These are phyloP conservation scores for Drosophila tristis DNA, from an alignment of 1,140 invertebrate genomes.

Conservation along the genomic window DNA sequence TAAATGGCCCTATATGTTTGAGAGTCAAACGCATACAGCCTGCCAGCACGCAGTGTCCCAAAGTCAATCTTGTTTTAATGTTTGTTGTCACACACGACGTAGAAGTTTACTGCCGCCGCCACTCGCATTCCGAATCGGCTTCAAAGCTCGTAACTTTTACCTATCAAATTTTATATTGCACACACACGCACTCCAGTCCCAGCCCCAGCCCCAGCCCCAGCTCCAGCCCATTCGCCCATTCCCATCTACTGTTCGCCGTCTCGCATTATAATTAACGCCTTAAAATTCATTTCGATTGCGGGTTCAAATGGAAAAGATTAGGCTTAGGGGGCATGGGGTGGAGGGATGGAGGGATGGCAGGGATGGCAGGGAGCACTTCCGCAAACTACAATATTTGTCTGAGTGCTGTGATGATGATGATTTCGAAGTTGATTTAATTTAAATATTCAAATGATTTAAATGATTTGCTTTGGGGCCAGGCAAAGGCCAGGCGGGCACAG, in stretches of 20 bases:
- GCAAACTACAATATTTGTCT: conserved; percentile 1
- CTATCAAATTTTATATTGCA: conserved; percentile 22
- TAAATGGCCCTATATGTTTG: too few species aligned
- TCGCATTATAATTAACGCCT: conserved; percentile 71
- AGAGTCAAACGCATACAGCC: too few species aligned
- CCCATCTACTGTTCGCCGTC: conserved; percentile 3
- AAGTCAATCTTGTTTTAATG: too few species aligned
- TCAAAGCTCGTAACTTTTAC: conserved; percentile 10
- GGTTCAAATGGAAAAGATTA: conserved; percentile 33
- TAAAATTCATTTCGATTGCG: conserved; percentile 46
- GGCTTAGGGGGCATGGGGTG: too few species aligned
- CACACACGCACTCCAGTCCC: conserved; percentile 5
- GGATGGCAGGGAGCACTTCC: conserved; percentile 6
- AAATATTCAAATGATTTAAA: conserved; percentile 80
- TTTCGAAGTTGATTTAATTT: conserved; percentile 71
- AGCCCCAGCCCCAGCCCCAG: too few species aligned
- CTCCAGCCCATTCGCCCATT: too few species aligned
- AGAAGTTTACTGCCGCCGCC: background rate
- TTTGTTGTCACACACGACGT: too few species aligned
- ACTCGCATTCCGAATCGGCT: background rate
- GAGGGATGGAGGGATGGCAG: too few species aligned
- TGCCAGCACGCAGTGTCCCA: too few species aligned
- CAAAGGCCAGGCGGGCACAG: conserved; percentile 2
- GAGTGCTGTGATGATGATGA: conserved; percentile 38
- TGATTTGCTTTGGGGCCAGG: conserved; percentile 60